These are phyloP conservation scores for Euura lappo DNA, from an alignment of 1,140 invertebrate species.

Conservation along the genomic window DNA sequence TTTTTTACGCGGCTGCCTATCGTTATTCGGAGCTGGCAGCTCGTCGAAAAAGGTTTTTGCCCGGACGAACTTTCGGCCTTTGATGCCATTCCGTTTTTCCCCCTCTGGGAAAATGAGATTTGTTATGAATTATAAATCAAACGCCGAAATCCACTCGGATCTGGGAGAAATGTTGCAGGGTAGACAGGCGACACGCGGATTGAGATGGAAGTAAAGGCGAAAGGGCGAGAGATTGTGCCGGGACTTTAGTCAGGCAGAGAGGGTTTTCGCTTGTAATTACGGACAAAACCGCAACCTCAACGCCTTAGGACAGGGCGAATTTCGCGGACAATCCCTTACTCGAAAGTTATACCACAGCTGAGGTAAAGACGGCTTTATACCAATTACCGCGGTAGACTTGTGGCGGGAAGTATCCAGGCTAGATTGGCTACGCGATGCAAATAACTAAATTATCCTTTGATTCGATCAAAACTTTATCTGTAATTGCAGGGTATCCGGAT, in stretches of 20 bases:
- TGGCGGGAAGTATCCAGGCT: not conserved
- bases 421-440: too few relatives aligned
- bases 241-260: not conserved
- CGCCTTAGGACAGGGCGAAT: not conserved
- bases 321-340: not conserved
- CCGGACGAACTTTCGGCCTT: too few relatives aligned
- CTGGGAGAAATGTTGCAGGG: not conserved
- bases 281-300: slow-evolving; percentile 6
- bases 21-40: too few relatives aligned
- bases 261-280: not conserved
- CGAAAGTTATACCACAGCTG: not conserved
- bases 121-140: not conserved
- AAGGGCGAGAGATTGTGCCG: not conserved
- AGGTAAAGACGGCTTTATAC: not conserved
- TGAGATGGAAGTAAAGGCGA: not conserved
- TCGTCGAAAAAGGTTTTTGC: too few relatives aligned
- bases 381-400: not conserved
- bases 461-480: too few relatives aligned
- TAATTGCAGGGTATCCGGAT: too few relatives aligned
- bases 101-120: not conserved
- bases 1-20: too few relatives aligned
- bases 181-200: not conserved
- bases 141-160: not conserved
- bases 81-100: too few relatives aligned
- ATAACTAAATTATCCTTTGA: too few relatives aligned